Evolutionary conservation across 1,140 invertebrate species (phyloP).

Genomic region (Hydropsyche tenuis): DNA sequence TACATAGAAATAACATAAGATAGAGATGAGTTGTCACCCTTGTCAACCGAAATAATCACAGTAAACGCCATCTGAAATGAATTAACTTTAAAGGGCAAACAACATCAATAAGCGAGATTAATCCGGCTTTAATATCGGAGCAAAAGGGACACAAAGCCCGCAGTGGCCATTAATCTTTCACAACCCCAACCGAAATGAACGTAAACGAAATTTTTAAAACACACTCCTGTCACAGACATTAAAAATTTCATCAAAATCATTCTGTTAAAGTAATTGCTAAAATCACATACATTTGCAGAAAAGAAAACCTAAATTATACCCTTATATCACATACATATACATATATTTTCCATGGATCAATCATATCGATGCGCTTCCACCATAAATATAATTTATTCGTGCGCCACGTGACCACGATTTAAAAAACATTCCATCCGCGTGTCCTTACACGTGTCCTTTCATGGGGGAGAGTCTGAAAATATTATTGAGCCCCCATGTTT

Average conservation of each 20-base stretch:
- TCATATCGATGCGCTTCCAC: neutral
- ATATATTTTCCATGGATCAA: neutral
- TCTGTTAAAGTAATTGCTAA: neutral
- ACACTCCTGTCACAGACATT: too few species aligned
- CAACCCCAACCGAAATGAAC: neutral
- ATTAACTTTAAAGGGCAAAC: conserved; percentile 27
- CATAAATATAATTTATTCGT: conserved; percentile 22
- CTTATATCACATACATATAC: neutral
- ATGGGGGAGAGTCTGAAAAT: conserved; percentile 6
- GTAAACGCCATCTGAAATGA: too few species aligned
- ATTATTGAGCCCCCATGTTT: conserved; percentile 29
- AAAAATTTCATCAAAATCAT: neutral
- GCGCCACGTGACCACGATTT: conserved; percentile 49
- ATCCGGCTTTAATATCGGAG: conserved; percentile 13
- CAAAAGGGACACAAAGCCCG: conserved; percentile 16
- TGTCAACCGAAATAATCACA: too few species aligned
- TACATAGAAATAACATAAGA: too few species aligned
- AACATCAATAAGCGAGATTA: conserved; percentile 24
- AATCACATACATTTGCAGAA: neutral
- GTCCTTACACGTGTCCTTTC: conserved; percentile 28
- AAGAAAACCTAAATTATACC: neutral
- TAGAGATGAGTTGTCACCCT: too few species aligned
- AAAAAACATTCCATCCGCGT: conserved; percentile 49
- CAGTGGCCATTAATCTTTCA: conserved; percentile 31
- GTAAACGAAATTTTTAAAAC: too few species aligned